Evolutionary conservation across 2,113 vertebrate species (phyloP).

Genomic region (Stomatorhinus ivindoensis): DNA sequence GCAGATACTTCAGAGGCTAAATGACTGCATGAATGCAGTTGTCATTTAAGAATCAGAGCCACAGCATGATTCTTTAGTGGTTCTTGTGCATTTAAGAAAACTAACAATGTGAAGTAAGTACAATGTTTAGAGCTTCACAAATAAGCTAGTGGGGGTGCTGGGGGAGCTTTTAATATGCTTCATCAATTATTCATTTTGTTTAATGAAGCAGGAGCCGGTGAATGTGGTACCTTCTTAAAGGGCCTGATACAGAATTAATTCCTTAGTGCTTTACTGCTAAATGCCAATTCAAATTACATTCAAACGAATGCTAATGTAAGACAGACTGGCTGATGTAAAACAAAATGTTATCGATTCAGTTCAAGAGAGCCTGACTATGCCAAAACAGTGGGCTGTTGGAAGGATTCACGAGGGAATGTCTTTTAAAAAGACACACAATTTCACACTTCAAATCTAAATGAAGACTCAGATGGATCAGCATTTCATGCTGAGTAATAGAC

Average conservation of each 20-base stretch:
- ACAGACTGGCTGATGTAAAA: constrained; percentile 10
- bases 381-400: constrained; percentile 7
- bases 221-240: background rate
- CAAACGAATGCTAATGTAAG: constrained; percentile 6
- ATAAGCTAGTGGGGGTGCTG: background rate
- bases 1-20: background rate
- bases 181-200: constrained; percentile 4
- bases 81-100: background rate
- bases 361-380: background rate
- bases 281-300: background rate
- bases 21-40: background rate
- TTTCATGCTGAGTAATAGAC: constrained; percentile 7
- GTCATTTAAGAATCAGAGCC: background rate
- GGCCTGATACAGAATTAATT: background rate
- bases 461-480: background rate
- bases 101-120: background rate
- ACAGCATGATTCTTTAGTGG: background rate
- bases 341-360: background rate
- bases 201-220: background rate
- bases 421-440: background rate
- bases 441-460: constrained; percentile 1
- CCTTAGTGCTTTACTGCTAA: background rate
- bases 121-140: background rate
- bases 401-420: background rate
- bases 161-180: background rate